Conservation (phyloP, 2,888 invertebrate species). For the Synanthedon andrenaeformis region DNA sequence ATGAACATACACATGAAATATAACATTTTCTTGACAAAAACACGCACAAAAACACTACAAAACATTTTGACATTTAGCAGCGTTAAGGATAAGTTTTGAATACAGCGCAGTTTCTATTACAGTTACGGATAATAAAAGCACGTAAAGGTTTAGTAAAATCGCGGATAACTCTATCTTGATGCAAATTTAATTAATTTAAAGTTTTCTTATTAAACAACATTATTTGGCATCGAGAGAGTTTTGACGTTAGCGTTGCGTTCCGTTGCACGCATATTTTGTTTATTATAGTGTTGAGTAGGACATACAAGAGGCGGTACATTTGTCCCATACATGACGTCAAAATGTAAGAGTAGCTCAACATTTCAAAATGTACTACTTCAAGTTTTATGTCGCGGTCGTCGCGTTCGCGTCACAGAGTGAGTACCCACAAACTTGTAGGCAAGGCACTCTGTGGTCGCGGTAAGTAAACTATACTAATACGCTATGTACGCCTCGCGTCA, state of each 20-base stretch:
- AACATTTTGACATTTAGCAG: slow-evolving; percentile 50
- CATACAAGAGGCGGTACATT: too few species aligned
- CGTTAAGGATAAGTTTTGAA: slow-evolving; percentile 13
- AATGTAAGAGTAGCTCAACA: too few species aligned
- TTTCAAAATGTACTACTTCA: too few species aligned
- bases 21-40: slow-evolving; percentile 14
- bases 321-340: too few species aligned
- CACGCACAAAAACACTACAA: slow-evolving; percentile 41
- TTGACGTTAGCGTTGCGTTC: slow-evolving; percentile 18
- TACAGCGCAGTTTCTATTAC: slow-evolving; percentile 3
- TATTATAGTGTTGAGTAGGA: too few species aligned
- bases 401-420: too few species aligned
- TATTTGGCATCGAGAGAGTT: slow-evolving; percentile 63
- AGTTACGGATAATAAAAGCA: slow-evolving; percentile 17
- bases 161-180: slow-evolving; percentile 48
- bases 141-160: slow-evolving; percentile 14
- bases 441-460: too few species aligned
- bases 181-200: slow-evolving; percentile 9
- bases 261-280: neutral
- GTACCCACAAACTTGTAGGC: too few species aligned
- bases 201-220: slow-evolving; percentile 46
- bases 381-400: too few species aligned
- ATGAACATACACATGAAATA: slow-evolving; percentile 7
- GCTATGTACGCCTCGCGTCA: too few species aligned
- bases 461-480: too few species aligned